Base-by-base conservation (phyloP, 2,113 vertebrate genomes). In the Blennius ocellaris region DNA sequence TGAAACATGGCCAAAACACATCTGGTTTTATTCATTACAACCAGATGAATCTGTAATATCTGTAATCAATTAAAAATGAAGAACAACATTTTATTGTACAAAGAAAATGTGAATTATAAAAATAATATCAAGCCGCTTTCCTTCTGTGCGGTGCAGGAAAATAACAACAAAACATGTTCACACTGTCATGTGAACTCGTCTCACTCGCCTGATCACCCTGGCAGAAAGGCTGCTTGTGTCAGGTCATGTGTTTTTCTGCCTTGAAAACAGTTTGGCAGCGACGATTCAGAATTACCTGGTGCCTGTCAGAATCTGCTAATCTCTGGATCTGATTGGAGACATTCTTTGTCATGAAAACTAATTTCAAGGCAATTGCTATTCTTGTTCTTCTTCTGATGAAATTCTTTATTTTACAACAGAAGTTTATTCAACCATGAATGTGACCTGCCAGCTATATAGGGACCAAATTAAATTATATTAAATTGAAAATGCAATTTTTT, bases 341-440 rank as follows among this genome's bases (percentile, higher is more conserved):
- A 47, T 17, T 57, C 40, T 52, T 41, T 55, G 21, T 8, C 0
- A 55, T 49, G n/a, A 68, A 76, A 68, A 47, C n/a, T 37, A 9
- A 62, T 60, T 74, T 48, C 36, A 56, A 60, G 51, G 45, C 17
- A 57, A 10, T 21, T 53, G 14, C 63, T 47, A 10, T 11, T 36
- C 5, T 17, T 37, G 15, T 50, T 11, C 6, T 61, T 30, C 10
- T 45, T 73, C 12, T 58, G 39, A 39, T 64, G 6, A 12, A 5
- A 43, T 6, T 21, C 64, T 39, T 68, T 11, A 51, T 60, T 71
- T 71, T 36, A 49, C 16, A 16, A 17, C 43, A 21, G 54, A 11
- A 63, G 6, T 11, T 53, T 15, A 15, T 6, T n/a, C n/a, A 66
- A 8, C 43, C 41, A 11, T 16, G 41, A 59, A 11, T 49, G 15